A percentile compares a stretch with the other conserved stretches of the same genome.
Evolutionary conservation across 2,888 invertebrate genomes (phyloP).

Genomic region (Melieria omissa): DNA sequence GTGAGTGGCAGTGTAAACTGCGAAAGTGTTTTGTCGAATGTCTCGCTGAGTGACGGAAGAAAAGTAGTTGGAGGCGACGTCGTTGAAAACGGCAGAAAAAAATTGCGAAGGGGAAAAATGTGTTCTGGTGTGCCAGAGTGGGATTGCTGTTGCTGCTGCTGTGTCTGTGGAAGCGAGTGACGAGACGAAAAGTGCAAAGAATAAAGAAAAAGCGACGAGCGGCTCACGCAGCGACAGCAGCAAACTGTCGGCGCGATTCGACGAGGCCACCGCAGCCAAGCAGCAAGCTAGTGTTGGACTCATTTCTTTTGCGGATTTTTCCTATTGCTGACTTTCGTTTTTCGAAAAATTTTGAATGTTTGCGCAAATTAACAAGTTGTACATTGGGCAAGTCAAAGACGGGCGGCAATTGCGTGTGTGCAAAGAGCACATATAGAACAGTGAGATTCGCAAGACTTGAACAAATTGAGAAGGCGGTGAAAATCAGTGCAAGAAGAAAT

Average conservation of each 20-base stretch:
- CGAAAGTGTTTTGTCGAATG: conserved; percentile 18
- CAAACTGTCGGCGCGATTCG: conserved; percentile 32
- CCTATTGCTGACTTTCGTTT: no score
- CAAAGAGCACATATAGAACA: neutral
- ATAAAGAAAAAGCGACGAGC: conserved; percentile 42
- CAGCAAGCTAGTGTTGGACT: no score
- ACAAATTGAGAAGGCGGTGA: neutral
- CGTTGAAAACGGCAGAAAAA: conserved; percentile 45
- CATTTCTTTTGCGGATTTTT: no score
- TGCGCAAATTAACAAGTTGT: conserved; percentile 28
- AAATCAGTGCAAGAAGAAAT: neutral
- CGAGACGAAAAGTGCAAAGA: conserved; percentile 39
- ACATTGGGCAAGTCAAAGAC: neutral
- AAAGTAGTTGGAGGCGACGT: conserved; percentile 43
- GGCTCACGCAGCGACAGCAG: conserved; percentile 34
- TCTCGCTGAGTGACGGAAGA: conserved; percentile 33
- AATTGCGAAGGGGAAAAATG: conserved; percentile 40
- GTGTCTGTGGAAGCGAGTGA: conserved; percentile 39
- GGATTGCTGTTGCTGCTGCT: conserved; percentile 9
- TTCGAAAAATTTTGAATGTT: neutral
- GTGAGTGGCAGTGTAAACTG: conserved; percentile 7
- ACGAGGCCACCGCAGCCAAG: conserved; percentile 37
- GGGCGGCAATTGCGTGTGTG: neutral
- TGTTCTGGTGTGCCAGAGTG: conserved; percentile 35
- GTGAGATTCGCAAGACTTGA: neutral